Evolutionary conservation across 2,888 invertebrate genomes (phyloP), one percentile per base, ranked within the genome.

Genomic region (Eristalis tenax): DNA sequence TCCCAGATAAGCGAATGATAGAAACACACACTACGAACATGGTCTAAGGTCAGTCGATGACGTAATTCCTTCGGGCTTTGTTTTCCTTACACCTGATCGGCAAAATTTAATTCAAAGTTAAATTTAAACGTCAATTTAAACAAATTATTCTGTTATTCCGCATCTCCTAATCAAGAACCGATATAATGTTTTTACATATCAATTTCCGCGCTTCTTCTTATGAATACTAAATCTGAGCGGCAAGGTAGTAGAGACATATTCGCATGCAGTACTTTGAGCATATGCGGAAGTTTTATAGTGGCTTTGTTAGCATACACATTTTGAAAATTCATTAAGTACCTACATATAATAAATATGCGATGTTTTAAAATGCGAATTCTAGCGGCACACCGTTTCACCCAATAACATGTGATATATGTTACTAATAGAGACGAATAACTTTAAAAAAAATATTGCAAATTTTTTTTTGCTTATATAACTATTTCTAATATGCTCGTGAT

Each of bases 1-100:
- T 8, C 8, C 26, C 38, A 56, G 59, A 63, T 11, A 18, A 13
- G 56, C 22, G n/a, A 50, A 50, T 18, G n/a, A 77, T 26, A 38
- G 71, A 68, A n/a, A 61, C 28, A 5, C 23, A 13, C 13, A 69
- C 18, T 26, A 69, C 70, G 78, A 83, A 70, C 83, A 83, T 86
- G 83, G 86, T 75, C 86, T 86, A 86, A 86, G 86, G 86, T 86
- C 86, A 86, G 78, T 83, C 18, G 65, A 63, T 59, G 65, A 50
- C 32, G 71, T 70, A 28, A 64, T 18, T 50, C n/a, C 63, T 26
- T 50, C 6, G 18, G 23, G 18, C 74, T 68, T 73, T 32, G 61
- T 65, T 26, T 50, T 80, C 74, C 57, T 23, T 70, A 32, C 32
- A 13, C 61, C n/a, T 56, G 40, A 28, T 28, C 18, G 43, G 68